Evolutionary conservation across 2,888 invertebrate genomes (phyloP).

Genomic region (Zygogramma bicolorata): DNA sequence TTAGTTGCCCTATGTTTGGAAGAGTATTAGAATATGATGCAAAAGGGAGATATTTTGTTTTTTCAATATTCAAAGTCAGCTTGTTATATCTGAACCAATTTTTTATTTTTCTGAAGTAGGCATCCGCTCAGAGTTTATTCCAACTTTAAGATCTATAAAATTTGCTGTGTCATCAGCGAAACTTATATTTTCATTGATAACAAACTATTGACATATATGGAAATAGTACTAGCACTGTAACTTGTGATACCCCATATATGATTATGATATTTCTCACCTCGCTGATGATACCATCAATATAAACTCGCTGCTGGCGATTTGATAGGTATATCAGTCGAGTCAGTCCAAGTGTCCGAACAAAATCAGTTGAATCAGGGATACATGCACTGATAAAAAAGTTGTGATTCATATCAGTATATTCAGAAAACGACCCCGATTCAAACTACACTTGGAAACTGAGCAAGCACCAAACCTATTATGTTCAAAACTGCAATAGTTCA

Average conservation of each 20-base stretch:
- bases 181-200: neutral
- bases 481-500: too few relatives aligned
- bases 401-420: too few relatives aligned
- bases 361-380: too few relatives aligned
- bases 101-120: neutral
- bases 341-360: too few relatives aligned
- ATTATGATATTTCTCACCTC: neutral
- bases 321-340: too few relatives aligned
- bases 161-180: neutral
- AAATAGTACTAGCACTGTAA: neutral
- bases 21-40: neutral
- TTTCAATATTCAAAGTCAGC: neutral
- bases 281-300: neutral
- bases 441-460: too few relatives aligned
- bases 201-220: neutral
- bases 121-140: neutral
- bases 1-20: neutral
- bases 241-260: neutral
- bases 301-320: neutral
- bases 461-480: too few relatives aligned
- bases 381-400: too few relatives aligned
- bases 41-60: neutral
- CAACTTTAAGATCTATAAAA: neutral
- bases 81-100: neutral
- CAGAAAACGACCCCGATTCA: too few relatives aligned